Base-by-base conservation (phyloP, 2,888 invertebrate species). In the Amphipyra berbera region DNA sequence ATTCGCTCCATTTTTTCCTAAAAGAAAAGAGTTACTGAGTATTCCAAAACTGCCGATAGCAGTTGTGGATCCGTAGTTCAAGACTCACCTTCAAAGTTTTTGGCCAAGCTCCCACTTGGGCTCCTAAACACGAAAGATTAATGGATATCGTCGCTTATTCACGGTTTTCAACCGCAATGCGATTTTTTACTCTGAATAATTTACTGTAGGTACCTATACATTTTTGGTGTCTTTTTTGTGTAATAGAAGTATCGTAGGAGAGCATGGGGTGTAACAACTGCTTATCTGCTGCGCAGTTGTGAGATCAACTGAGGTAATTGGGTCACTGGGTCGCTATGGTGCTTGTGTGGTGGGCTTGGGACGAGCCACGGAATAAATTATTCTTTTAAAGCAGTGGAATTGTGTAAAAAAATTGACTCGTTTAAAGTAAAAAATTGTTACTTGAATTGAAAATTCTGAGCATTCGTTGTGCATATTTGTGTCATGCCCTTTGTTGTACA, bases 291-390 rank as follows among this genome's bases (percentile, higher is more conserved):
- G 45, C 61, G 55, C 54, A 35, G 57, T 49, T 52, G 41, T 48
- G 58, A 62, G 61, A 76, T 66, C 72, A 61, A 58, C 68, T 67
- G 54, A 49, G 40, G 42, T 41, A 78, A 66, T 63, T 66, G 49
- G 76, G 76, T 76, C 60, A 76, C 55, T 61, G 44, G 63, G 68
- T 68, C 55, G 40, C 60, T 46, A 72, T 78, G 67, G 65, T 62
- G 61, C 60, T 67, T 33, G 54, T 48, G 44, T 41, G 48, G 5
- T 35, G 40, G 37, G 48, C 47, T 57, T 58, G 48, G 55, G n/a
- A 41, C 41, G 2, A 46, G 12, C 14, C 40, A 48, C 40, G 13
- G 40, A 62, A 63, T 47, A 55, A 15, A 42, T 37, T 59, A 14
- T 44, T 15, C 38, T 44, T 27, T 35, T 6, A 12, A 45, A 37